Evolutionary conservation across 53 echinoderm and acorn worm species (phyloP).

Genomic region (Astropecten irregularis): DNA sequence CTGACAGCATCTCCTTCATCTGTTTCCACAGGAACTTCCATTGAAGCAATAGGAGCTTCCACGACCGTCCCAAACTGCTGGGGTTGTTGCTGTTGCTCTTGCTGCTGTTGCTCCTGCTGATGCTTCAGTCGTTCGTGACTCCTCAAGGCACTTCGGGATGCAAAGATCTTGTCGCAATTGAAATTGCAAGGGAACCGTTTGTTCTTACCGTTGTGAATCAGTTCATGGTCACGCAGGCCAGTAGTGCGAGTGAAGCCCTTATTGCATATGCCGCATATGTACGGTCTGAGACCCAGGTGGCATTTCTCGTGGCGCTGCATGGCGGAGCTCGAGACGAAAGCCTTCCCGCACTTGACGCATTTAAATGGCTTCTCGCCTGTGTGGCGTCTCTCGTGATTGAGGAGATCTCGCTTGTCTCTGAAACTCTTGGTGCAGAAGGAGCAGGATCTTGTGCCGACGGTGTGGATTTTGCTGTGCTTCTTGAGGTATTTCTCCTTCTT

Average conservation of each 20-base stretch:
- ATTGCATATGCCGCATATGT: slow-evolving; percentile 8
- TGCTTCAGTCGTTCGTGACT: slow-evolving; percentile 40
- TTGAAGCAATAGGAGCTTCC: neutral
- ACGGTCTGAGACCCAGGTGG: slow-evolving; percentile 31
- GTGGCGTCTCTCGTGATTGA: slow-evolving; percentile 38
- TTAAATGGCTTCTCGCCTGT: slow-evolving; percentile 16
- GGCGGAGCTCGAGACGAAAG: slow-evolving; percentile 21
- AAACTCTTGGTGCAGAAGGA: slow-evolving; percentile 29
- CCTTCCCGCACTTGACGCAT: slow-evolving; percentile 24
- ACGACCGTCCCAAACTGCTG: neutral
- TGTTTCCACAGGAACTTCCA: slow-evolving; percentile 29
- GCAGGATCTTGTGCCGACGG: slow-evolving; percentile 8
- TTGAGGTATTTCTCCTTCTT: slow-evolving; percentile 40
- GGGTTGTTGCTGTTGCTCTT: too few species aligned
- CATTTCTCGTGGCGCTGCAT: slow-evolving; percentile 37
- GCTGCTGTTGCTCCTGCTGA: too few species aligned
- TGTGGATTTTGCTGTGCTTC: slow-evolving; percentile 32
- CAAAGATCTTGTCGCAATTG: slow-evolving; percentile 43
- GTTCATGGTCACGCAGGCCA: slow-evolving; percentile 43
- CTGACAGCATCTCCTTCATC: slow-evolving; percentile 16
- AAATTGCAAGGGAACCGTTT: slow-evolving; percentile 36
- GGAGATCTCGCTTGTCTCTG: slow-evolving; percentile 34
- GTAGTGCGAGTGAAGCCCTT: slow-evolving; percentile 41
- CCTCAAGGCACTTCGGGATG: slow-evolving; percentile 38
- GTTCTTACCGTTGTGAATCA: slow-evolving; percentile 38